Conservation (phyloP, 2,113 vertebrate genomes). For the Vulpes ferrilata region DNA sequence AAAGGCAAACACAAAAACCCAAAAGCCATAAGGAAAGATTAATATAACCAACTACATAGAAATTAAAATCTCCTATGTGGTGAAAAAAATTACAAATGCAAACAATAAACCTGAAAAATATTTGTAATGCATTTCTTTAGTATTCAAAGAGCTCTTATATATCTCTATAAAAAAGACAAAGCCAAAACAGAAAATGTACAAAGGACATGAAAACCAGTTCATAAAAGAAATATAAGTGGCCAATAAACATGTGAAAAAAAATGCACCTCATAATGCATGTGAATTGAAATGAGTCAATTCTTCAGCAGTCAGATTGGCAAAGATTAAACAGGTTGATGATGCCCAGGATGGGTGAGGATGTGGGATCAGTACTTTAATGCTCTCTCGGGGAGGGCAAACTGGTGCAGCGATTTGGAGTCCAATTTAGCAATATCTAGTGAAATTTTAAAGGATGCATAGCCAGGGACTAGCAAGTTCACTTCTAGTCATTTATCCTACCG, state of each 20-base stretch:
- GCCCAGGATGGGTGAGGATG: not conserved
- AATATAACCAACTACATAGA: constrained; percentile 43
- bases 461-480: not conserved
- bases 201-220: not conserved
- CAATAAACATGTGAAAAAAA: constrained; percentile 41
- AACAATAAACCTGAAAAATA: constrained; percentile 67
- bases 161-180: constrained; percentile 22
- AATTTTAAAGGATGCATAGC: not conserved
- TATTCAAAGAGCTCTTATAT: constrained; percentile 29
- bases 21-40: constrained; percentile 56
- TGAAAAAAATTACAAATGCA: constrained; percentile 24
- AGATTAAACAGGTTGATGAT: not conserved
- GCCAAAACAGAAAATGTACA: constrained; percentile 27
- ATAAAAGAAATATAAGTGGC: constrained; percentile 52
- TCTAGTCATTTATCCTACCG: not conserved
- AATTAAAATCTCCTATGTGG: constrained; percentile 47
- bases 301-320: not conserved
- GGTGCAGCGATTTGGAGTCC: not conserved
- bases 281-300: not conserved
- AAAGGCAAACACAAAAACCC: constrained; percentile 27
- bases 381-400: not conserved
- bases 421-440: not conserved
- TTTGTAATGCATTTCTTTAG: not conserved
- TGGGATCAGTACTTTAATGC: accelerated
- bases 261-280: not conserved